These are phyloP conservation scores for Aphodius granarius DNA, from an alignment of 2,888 invertebrate genomes.

Conservation along the genomic window DNA sequence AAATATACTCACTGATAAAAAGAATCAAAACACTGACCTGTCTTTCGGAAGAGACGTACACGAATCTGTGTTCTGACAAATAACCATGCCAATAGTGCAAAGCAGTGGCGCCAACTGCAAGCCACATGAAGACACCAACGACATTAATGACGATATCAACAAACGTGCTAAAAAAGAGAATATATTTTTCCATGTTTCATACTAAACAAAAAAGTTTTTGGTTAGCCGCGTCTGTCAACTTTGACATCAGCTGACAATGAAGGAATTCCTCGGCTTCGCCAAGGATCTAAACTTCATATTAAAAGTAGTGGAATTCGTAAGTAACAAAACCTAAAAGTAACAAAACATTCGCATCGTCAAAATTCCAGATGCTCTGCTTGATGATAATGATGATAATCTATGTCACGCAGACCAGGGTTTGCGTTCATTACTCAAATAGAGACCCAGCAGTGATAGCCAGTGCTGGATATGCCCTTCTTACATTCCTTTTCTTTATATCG, in stretches of 20 bases:
- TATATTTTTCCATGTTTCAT: too few species aligned
- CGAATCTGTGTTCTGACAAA: conserved; percentile 76
- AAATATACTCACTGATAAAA: too few species aligned
- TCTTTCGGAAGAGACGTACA: conserved; percentile 73
- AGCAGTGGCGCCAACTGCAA: conserved; percentile 83
- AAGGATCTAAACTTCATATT: too few species aligned
- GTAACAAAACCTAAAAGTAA: too few species aligned
- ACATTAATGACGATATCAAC: conserved; percentile 87
- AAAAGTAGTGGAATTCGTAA: too few species aligned
- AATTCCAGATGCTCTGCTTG: neutral
- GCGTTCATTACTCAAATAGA: neutral
- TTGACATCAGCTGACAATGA: too few species aligned
- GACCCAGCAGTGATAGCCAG: neutral
- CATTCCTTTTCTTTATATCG: neutral
- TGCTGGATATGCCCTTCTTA: neutral
- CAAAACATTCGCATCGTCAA: neutral
- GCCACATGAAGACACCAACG: conserved; percentile 80
- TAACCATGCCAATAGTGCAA: conserved; percentile 90
- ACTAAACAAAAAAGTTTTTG: too few species aligned
- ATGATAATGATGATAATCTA: neutral
- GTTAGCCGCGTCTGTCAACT: too few species aligned
- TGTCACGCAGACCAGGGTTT: neutral
- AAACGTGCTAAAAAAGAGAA: conserved; percentile 68
- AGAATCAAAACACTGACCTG: conserved; percentile 58
- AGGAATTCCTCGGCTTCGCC: too few species aligned